These are phyloP conservation scores for Rissa tridactyla DNA, from an alignment of 2,113 vertebrate species.

Conservation along the genomic window DNA sequence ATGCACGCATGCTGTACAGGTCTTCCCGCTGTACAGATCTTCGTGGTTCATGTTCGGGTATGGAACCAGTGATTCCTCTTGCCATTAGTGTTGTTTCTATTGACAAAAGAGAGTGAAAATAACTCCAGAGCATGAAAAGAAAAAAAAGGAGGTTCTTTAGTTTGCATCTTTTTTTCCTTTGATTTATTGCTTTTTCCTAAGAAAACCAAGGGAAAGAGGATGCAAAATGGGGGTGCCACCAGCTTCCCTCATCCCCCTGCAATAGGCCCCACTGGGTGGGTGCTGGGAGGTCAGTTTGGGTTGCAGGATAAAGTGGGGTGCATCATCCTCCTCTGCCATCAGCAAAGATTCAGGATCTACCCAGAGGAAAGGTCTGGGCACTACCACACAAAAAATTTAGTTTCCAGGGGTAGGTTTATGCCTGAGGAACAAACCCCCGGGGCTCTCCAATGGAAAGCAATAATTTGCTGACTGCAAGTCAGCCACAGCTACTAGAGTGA, in stretches of 20 bases:
- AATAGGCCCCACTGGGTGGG: not conserved
- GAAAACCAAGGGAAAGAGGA: not conserved
- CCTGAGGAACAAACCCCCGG: not conserved
- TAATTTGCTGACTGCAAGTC: not conserved
- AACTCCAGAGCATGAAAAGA: not conserved
- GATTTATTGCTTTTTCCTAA: not conserved
- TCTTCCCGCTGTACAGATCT: not conserved
- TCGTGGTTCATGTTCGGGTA: not conserved
- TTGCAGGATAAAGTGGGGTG: not conserved
- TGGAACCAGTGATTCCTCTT: not conserved
- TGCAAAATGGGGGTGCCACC: not conserved
- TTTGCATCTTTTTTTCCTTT: not conserved
- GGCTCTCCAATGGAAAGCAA: not conserved
- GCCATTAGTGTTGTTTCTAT: not conserved
- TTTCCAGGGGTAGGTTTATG: not conserved
- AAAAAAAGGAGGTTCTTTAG: not conserved
- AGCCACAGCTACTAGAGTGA: not conserved
- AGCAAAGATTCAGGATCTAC: not conserved
- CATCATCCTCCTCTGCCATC: not conserved
- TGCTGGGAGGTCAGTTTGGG: fast-evolving
- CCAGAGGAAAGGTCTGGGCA: not conserved
- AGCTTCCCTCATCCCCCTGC: not conserved
- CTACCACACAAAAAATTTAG: not conserved
- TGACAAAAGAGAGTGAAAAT: not conserved
- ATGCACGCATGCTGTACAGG: not conserved